A percentile compares a stretch with the other conserved stretches of the same genome.
Evolutionary conservation across 2,797 vertebrate species (phyloP).

Genomic region (Eulemur mongoz): DNA sequence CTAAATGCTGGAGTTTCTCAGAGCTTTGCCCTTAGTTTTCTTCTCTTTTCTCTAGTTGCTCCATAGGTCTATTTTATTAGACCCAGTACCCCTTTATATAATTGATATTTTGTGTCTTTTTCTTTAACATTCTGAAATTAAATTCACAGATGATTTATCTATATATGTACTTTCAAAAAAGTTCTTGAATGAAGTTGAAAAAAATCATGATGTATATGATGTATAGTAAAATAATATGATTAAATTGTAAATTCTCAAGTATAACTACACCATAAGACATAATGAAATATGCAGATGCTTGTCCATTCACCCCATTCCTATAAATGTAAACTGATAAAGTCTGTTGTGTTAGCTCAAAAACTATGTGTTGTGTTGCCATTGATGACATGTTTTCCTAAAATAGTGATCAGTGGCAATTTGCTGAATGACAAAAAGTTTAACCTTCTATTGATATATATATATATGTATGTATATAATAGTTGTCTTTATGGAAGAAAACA

Average conservation of each 20-base stretch:
- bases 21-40: not conserved
- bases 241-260: not conserved
- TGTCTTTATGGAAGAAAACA: not conserved
- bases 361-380: not conserved
- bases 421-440: not conserved
- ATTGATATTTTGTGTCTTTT: not conserved
- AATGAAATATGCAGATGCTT: not conserved
- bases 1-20: not conserved
- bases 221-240: not conserved
- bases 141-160: not conserved
- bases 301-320: too few species aligned
- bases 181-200: not conserved
- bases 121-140: not conserved
- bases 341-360: not conserved
- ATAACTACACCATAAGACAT: not conserved
- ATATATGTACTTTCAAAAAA: not conserved
- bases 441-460: not conserved
- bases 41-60: not conserved
- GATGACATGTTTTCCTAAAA: not conserved
- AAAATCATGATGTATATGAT: not conserved
- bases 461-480: not conserved
- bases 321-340: not conserved
- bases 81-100: not conserved
- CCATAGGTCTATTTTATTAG: not conserved
- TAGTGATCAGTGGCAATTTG: not conserved